phyloP scores from a whole-genome alignment of 2,888 invertebrate species.

The Hofmannophila pseudospretella region DNA sequence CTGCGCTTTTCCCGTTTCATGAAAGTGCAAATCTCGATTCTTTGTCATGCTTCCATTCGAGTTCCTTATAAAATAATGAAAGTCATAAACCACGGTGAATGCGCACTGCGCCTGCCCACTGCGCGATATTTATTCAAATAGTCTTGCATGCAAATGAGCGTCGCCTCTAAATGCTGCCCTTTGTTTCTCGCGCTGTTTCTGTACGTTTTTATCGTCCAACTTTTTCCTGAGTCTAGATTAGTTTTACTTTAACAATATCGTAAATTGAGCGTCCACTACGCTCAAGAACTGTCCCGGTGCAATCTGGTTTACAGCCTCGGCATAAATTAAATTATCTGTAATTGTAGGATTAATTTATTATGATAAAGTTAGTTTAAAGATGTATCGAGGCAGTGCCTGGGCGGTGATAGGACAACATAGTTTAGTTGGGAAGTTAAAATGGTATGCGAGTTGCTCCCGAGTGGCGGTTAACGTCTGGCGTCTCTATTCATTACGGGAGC shows the following conservation, averaged over 20 bases:
- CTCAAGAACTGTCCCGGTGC: slow-evolving; percentile 40
- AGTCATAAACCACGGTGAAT: slow-evolving; percentile 35
- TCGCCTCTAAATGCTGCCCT: slow-evolving; percentile 47
- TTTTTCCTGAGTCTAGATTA: slow-evolving; percentile 53
- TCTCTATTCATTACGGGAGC: slow-evolving; percentile 73
- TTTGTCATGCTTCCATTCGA: slow-evolving; percentile 18
- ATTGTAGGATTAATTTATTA: too few relatives aligned
- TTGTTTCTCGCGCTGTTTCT: slow-evolving; percentile 43
- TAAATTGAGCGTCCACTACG: slow-evolving; percentile 45
- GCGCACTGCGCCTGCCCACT: slow-evolving; percentile 35
- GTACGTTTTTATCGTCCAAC: slow-evolving; percentile 53
- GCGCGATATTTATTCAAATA: slow-evolving; percentile 42
- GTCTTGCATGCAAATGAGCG: slow-evolving; percentile 53
- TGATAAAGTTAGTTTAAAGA: too few relatives aligned
- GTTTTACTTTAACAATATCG: slow-evolving; percentile 53
- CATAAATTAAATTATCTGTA: slow-evolving; percentile 4
- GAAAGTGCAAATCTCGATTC: slow-evolving; percentile 9
- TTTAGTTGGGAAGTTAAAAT: slow-evolving; percentile 52
- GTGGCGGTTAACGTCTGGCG: slow-evolving; percentile 61
- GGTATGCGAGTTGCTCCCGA: slow-evolving; percentile 58
- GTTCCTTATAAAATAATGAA: slow-evolving; percentile 25
- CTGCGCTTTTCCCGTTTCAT: not conserved
- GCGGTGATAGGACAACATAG: slow-evolving; percentile 43
- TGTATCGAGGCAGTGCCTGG: slow-evolving; percentile 37
- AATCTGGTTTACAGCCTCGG: slow-evolving; percentile 38